Percentiles rank a stretch among this genome's conserved stretches.
Conservation (phyloP, 53 echinoderm and acorn worm species). For the Luidia sarsii region DNA sequence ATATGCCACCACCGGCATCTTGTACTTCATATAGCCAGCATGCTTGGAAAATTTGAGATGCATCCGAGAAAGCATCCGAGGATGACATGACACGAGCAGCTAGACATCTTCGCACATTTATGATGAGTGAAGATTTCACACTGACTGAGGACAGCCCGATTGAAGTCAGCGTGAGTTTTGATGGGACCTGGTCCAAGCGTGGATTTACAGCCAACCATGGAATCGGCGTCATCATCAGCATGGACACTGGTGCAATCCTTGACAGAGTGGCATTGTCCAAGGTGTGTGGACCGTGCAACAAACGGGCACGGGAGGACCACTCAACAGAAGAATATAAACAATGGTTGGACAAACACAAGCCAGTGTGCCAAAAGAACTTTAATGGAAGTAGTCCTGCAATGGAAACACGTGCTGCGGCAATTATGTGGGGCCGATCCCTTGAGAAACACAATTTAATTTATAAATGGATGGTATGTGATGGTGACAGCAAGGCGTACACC, state of each 20-base stretch:
- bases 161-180: conserved; percentile 10
- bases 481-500: too few species aligned
- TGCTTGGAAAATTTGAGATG: background rate
- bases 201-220: conserved; percentile 15
- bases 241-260: conserved; percentile 3
- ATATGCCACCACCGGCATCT: background rate
- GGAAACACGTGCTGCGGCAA: too few species aligned
- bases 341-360: background rate
- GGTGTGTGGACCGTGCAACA: background rate
- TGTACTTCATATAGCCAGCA: background rate
- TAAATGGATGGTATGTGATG: too few species aligned
- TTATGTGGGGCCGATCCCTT: too few species aligned
- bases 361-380: too few species aligned
- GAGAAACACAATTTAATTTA: too few species aligned
- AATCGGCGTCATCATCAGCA: background rate
- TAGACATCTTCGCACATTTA: background rate
- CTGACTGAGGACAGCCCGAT: background rate
- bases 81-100: conserved; percentile 7
- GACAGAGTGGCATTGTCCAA: background rate
- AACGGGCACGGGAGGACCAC: background rate
- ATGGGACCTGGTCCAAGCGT: conserved; percentile 12
- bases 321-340: background rate
- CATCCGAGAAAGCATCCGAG: background rate
- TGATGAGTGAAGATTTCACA: background rate
- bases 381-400: too few species aligned